A percentile compares a stretch with the other conserved stretches of the same genome.
These are phyloP conservation scores for Orycteropus afer DNA, from an alignment of 2,113 vertebrate genomes.

Conservation along the genomic window DNA sequence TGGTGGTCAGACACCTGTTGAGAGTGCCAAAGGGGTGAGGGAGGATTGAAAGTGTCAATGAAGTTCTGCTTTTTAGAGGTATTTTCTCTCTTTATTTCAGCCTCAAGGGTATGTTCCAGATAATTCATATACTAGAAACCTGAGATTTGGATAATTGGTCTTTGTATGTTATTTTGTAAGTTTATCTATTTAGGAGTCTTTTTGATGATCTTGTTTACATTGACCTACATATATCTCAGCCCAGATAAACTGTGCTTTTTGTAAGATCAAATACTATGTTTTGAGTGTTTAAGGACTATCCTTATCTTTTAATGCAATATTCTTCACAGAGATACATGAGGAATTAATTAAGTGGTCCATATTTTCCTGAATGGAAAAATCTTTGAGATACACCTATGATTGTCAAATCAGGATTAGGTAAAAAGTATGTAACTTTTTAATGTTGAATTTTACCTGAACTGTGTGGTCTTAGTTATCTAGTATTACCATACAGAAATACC, in stretches of 20 bases:
- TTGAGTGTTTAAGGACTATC: background rate
- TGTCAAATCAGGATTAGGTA: background rate
- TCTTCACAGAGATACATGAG: background rate
- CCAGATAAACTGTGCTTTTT: background rate
- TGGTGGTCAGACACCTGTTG: background rate
- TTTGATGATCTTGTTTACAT: background rate
- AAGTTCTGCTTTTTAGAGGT: background rate
- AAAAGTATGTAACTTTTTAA: background rate
- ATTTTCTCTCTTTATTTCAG: background rate
- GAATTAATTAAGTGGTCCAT: background rate
- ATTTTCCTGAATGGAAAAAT: background rate
- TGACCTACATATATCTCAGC: background rate
- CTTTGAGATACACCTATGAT: background rate
- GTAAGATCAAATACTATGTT: background rate
- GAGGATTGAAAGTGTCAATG: background rate
- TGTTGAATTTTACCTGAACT: no score
- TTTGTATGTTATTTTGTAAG: background rate
- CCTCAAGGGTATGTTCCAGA: background rate
- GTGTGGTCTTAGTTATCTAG: no score
- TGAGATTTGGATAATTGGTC: background rate
- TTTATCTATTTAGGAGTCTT: background rate
- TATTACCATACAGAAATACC: no score
- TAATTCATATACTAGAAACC: background rate
- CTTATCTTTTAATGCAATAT: background rate
- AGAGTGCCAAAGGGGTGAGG: background rate